Evolutionary conservation across 2,797 vertebrate genomes (phyloP).

Genomic region (Melanotaenia parkinsoni): DNA sequence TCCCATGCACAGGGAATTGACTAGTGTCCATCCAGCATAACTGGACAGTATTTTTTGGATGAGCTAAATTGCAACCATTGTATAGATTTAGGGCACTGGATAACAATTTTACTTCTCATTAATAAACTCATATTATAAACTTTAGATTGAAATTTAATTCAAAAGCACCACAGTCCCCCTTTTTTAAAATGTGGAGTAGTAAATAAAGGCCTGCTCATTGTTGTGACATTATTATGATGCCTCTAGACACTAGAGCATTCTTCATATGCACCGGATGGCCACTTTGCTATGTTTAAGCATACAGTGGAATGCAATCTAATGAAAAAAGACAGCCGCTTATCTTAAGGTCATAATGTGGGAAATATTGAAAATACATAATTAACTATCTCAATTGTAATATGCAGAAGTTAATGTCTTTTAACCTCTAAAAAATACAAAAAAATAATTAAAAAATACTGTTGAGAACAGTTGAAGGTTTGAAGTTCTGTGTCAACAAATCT

Average conservation of each 20-base stretch:
- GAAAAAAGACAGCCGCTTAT: neutral
- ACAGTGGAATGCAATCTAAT: neutral
- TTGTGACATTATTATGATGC: constrained; percentile 22
- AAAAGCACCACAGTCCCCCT: neutral
- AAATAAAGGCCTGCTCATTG: constrained; percentile 39
- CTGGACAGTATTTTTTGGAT: constrained; percentile 86
- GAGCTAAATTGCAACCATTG: constrained; percentile 85
- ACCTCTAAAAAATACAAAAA: neutral
- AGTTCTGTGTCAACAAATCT: constrained; percentile 4
- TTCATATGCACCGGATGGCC: neutral
- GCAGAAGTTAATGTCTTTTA: neutral
- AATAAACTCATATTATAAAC: constrained; percentile 78
- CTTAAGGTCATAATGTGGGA: neutral
- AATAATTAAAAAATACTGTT: neutral
- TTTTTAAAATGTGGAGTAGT: constrained; percentile 59
- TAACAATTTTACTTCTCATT: constrained; percentile 84
- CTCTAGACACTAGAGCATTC: neutral
- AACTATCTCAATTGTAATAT: neutral
- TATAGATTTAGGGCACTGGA: constrained; percentile 88
- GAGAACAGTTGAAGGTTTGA: neutral
- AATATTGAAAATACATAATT: neutral
- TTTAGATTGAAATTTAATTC: constrained; percentile 65
- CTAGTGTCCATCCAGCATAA: constrained; percentile 92
- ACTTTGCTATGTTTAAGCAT: neutral
- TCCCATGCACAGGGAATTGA: constrained; percentile 98